These are phyloP conservation scores for Echiichthys vipera DNA, from an alignment of 2,797 vertebrate species.

Conservation along the genomic window DNA sequence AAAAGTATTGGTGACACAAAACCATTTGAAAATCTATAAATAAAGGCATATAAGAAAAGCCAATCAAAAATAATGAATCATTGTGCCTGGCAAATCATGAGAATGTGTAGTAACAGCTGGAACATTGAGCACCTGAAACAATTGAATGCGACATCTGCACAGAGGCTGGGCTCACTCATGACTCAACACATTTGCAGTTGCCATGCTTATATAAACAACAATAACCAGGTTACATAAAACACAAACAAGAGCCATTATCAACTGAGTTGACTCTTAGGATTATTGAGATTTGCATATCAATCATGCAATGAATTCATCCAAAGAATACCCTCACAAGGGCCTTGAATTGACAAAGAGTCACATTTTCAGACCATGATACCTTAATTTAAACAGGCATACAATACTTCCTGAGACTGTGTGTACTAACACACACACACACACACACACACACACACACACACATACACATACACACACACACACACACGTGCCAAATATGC, in stretches of 20 bases:
- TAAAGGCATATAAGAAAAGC: background rate
- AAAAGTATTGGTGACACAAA: background rate
- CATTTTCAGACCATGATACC: conserved; percentile 49
- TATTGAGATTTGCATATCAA: conserved; percentile 60
- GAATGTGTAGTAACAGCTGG: conserved; percentile 46
- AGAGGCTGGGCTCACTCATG: conserved; percentile 43
- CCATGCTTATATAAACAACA: conserved; percentile 63
- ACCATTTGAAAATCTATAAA: background rate
- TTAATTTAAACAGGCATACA: conserved; percentile 31
- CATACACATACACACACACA: background rate
- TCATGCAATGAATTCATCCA: conserved; percentile 58
- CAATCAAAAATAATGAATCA: background rate
- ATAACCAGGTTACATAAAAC: conserved; percentile 68
- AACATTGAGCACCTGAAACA: conserved; percentile 50
- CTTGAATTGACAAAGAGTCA: conserved; percentile 25
- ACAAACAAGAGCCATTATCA: conserved; percentile 57
- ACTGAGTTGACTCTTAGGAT: conserved; percentile 60
- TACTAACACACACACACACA: no score
- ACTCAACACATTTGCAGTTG: conserved; percentile 56
- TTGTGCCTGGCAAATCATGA: conserved; percentile 9
- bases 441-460: background rate
- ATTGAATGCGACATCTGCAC: conserved; percentile 62
- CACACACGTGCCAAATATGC: no score
- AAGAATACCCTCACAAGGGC: conserved; percentile 9
- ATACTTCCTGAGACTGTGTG: background rate